Evolutionary conservation across 2,113 vertebrate genomes (phyloP).

Genomic region (Dipodomys merriami): DNA sequence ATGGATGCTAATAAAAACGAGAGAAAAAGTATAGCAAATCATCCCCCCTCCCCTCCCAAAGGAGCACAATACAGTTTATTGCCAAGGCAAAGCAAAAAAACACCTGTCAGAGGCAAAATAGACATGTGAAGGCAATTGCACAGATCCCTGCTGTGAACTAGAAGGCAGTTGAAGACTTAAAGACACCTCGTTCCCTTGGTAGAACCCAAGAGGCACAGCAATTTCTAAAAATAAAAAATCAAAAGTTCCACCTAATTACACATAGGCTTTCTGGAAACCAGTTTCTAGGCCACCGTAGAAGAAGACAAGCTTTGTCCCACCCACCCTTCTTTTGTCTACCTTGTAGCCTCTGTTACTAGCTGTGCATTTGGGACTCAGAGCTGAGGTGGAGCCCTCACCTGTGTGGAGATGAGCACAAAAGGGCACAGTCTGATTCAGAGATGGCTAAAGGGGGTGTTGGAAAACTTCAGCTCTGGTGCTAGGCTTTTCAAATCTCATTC

Average conservation of each 20-base stretch:
- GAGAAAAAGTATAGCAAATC: too few species aligned
- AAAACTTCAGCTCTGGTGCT: background rate
- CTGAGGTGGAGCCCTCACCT: background rate
- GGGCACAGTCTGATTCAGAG: background rate
- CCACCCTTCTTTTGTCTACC: background rate
- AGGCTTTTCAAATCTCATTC: background rate
- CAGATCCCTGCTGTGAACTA: background rate
- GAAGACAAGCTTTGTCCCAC: background rate
- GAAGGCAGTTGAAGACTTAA: background rate
- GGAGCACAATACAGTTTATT: conserved; percentile 40
- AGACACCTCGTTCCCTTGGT: background rate
- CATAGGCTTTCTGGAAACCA: background rate
- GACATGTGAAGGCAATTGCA: background rate
- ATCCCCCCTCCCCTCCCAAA: background rate
- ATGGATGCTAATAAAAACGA: too few species aligned
- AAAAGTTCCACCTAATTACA: background rate
- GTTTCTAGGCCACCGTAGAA: background rate
- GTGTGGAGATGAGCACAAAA: background rate
- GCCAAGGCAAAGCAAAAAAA: conserved; percentile 38
- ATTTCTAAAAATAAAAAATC: background rate
- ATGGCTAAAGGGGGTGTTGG: background rate
- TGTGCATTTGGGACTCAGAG: background rate
- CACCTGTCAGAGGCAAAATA: background rate
- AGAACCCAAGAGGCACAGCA: background rate
- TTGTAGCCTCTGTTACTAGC: background rate